These are phyloP conservation scores for Chrysaora quinquecirrha DNA, from an alignment of 30 jellyfish, hydroid and myxozoan genomes.

Conservation along the genomic window DNA sequence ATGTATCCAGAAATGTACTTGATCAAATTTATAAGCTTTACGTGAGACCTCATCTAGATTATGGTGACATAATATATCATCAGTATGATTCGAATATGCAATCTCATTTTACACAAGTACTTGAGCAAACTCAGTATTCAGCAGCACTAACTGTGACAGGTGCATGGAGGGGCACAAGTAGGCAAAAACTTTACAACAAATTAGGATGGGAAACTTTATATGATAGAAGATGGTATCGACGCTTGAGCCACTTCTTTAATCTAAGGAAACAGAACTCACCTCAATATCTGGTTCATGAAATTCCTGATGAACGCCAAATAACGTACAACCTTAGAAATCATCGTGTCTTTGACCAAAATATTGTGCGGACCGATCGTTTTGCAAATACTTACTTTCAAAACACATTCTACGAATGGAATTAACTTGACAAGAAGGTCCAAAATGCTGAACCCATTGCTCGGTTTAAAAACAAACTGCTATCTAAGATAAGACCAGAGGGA, in stretches of 20 bases:
- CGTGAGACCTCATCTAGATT: conserved; percentile 36
- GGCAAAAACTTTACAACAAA: neutral
- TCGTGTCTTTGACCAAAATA: too few relatives aligned
- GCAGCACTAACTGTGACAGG: conserved; percentile 41
- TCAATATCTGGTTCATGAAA: too few relatives aligned
- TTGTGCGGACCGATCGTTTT: neutral
- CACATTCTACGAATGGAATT: neutral
- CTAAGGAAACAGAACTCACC: neutral
- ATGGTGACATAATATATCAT: conserved; percentile 40
- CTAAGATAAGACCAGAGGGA: too few relatives aligned
- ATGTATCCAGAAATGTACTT: too few relatives aligned
- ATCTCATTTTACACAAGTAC: neutral
- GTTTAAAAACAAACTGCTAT: too few relatives aligned
- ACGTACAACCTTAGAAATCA: too few relatives aligned
- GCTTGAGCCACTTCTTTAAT: conserved; percentile 2
- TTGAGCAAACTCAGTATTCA: too few relatives aligned
- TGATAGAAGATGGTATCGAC: neutral
- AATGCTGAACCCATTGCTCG: too few relatives aligned
- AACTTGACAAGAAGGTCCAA: conserved; percentile 1
- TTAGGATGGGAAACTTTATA: too few relatives aligned
- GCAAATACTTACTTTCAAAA: neutral
- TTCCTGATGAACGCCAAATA: too few relatives aligned
- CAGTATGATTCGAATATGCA: conserved; percentile 1
- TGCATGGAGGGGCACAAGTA: conserved; percentile 39
- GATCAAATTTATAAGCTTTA: too few relatives aligned